Evolutionary conservation across 2,888 invertebrate genomes (phyloP).

Genomic region (Latrodectus hesperus): DNA sequence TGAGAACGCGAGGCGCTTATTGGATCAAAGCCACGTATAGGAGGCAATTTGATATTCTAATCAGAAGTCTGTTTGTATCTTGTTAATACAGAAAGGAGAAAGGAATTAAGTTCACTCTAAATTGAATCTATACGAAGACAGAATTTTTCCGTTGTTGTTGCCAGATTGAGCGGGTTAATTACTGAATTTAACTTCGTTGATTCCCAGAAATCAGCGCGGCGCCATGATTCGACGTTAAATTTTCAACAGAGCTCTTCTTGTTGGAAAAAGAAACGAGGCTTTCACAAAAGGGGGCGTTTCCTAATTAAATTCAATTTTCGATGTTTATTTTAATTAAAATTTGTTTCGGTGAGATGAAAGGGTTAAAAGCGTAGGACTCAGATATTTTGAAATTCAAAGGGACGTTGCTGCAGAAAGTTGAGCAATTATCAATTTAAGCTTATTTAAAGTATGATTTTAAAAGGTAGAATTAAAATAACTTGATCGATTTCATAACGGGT

Average conservation of each 20-base stretch:
- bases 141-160: slow-evolving; percentile 36
- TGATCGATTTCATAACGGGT: too few relatives aligned
- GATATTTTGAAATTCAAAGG: too few relatives aligned
- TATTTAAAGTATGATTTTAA: too few relatives aligned
- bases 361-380: too few relatives aligned
- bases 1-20: slow-evolving; percentile 30
- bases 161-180: slow-evolving; percentile 68
- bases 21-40: slow-evolving; percentile 32
- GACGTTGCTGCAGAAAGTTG: too few relatives aligned
- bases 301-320: slow-evolving; percentile 22
- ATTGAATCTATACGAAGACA: slow-evolving; percentile 55
- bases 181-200: slow-evolving; percentile 55
- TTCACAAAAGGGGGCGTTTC: slow-evolving; percentile 7
- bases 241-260: slow-evolving; percentile 30
- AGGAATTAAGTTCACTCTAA: slow-evolving; percentile 52
- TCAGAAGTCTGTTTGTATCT: slow-evolving; percentile 62
- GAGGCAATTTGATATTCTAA: slow-evolving; percentile 64
- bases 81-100: slow-evolving; percentile 30
- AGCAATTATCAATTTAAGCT: too few relatives aligned
- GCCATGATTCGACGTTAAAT: slow-evolving; percentile 37
- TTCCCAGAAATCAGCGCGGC: slow-evolving; percentile 62
- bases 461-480: too few relatives aligned
- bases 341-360: too few relatives aligned
- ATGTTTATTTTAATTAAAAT: background rate
- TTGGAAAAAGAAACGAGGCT: slow-evolving; percentile 22